Percentiles rank a stretch among this genome's conserved stretches.
Evolutionary conservation across 2,797 vertebrate species (phyloP).

Genomic region (Pterois miles): DNA sequence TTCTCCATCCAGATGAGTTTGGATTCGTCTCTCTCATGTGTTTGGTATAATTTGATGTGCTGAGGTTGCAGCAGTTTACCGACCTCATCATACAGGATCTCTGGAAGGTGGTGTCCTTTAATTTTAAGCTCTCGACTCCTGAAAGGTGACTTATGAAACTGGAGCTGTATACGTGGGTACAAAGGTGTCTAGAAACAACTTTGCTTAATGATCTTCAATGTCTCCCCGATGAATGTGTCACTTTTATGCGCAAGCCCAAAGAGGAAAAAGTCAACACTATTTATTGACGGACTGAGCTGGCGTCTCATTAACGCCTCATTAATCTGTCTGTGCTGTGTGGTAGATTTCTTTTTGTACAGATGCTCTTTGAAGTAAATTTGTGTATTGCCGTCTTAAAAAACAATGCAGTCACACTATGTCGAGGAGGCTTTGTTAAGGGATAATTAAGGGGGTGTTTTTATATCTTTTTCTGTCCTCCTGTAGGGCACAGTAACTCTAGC

Average conservation of each 20-base stretch:
- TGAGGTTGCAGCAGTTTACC: not conserved
- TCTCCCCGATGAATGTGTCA: constrained; percentile 6
- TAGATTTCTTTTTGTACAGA: constrained; percentile 6
- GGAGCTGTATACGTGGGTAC: constrained; percentile 12
- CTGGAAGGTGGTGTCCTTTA: not conserved
- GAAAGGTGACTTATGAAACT: not conserved
- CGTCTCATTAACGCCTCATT: constrained; percentile 1
- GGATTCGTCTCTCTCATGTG: not conserved
- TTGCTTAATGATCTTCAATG: not conserved
- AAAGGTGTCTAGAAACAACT: constrained; percentile 7
- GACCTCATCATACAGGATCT: not conserved
- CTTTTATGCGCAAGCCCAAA: constrained; percentile 7
- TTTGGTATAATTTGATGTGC: not conserved
- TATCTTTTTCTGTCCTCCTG: not conserved
- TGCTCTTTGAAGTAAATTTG: not conserved
- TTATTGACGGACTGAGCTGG: constrained; percentile 29
- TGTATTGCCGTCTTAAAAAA: not conserved
- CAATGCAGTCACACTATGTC: not conserved
- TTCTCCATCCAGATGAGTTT: not conserved
- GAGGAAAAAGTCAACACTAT: constrained; percentile 30
- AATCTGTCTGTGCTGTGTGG: constrained; percentile 13
- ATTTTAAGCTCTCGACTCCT: not conserved
- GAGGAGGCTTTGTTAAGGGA: not conserved
- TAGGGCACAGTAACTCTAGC: not conserved
- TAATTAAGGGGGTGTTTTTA: constrained; percentile 8